Base-by-base conservation (phyloP, 1,140 invertebrate genomes). In the Drosophila auraria region DNA sequence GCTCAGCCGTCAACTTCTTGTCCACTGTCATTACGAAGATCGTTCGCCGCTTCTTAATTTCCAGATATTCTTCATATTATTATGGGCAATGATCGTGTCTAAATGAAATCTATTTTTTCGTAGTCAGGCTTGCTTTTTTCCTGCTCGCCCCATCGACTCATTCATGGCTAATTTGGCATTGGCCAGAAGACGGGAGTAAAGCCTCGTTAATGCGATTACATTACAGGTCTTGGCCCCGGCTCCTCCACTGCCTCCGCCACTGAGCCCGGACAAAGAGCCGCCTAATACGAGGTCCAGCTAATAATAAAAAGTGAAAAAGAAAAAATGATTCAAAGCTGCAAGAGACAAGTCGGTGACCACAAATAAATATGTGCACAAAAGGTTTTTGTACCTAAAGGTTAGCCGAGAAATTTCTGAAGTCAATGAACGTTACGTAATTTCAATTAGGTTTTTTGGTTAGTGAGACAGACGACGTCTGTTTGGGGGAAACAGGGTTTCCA, bases 351-450 rank as follows among this genome's bases (percentile, higher is more conserved):
- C 36, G 50, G 50, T 75, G 64, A 87, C 53, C 65, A 80, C 63
- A 76, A 66, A 42, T 50, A 69, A 66, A 78, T 64, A 73, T 33
- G 40, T 53, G 33, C 50, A 49, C 9, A 25, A 54, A 54, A 53
- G 56, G 53, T 51, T 53, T 58, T 76, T 51, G 45, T 74, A 59
- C 61, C 38, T n/a, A n/a, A 38, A 42, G 20, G 53, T 75, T 75
- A 40, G 47, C 72, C 49, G 73, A 70, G 62, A 80, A 78, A 90
- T 77, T 86, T 82, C 56, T 64, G 74, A 86, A 86, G 89, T 91
- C 89, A 91, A 91, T 91, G 89, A 91, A 91, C 89, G 89, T 90
- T 90, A 62, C 79, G 86, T 89, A 91, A 91, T 91, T 91, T 91
- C 89, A 91, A 91, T 91, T 91, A 83, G 83, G 65, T 66, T 80